Percentiles rank a stretch among this genome's conserved stretches.
These are phyloP conservation scores for Myocastor coypus DNA, from an alignment of 2,113 vertebrate genomes.

Conservation along the genomic window DNA sequence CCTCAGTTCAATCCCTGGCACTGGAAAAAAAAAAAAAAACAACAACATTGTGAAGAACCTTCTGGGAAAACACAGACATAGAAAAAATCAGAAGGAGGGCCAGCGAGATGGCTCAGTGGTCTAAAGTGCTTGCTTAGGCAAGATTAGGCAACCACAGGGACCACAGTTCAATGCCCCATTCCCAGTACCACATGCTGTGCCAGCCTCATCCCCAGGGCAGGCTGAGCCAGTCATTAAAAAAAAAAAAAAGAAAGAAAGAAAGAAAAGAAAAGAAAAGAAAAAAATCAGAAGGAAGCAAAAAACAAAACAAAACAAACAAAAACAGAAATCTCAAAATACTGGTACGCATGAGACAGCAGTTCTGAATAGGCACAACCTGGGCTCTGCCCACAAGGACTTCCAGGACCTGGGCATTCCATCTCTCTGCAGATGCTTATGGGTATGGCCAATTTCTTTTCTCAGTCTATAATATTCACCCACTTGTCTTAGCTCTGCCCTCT, in stretches of 20 bases:
- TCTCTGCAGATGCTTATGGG: background rate
- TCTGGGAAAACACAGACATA: slow-evolving; percentile 13
- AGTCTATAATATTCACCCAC: background rate
- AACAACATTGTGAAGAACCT: background rate
- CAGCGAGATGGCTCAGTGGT: too few species aligned
- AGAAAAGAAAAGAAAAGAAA: too few species aligned
- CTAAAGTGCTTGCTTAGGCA: too few species aligned
- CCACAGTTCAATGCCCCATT: too few species aligned
- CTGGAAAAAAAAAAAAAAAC: too few species aligned
- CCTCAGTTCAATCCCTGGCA: too few species aligned
- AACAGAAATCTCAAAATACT: background rate
- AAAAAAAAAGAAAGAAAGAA: too few species aligned
- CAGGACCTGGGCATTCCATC: background rate
- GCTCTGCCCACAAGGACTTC: background rate
- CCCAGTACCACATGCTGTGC: too few species aligned
- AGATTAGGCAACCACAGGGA: too few species aligned
- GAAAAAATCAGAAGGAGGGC: background rate
- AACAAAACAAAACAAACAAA: too few species aligned
- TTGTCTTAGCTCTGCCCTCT: slow-evolving; percentile 7
- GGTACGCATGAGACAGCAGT: background rate
- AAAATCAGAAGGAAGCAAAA: background rate
- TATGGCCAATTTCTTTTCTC: slow-evolving; percentile 39
- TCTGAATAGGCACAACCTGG: background rate
- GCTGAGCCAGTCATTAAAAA: too few species aligned
- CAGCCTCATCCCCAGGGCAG: too few species aligned